These are phyloP conservation scores for Osmerus eperlanus DNA, from an alignment of 2,113 vertebrate species.

Conservation along the genomic window DNA sequence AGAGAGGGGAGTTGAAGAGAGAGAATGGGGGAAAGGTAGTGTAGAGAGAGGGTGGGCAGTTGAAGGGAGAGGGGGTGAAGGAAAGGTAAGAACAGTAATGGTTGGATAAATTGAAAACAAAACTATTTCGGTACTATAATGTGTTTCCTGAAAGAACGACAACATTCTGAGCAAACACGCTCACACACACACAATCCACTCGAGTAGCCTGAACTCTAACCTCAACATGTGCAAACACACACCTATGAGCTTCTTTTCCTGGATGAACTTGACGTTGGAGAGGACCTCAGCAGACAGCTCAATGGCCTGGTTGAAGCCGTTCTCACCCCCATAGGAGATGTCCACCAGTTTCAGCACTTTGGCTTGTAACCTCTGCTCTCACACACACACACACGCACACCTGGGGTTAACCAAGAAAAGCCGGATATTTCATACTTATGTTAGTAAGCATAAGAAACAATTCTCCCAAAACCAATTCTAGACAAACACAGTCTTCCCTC, in stretches of 20 bases:
- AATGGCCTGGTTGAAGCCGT: constrained; percentile 99
- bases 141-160: no score
- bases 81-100: background rate
- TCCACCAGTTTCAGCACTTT: constrained; percentile 99
- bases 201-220: background rate
- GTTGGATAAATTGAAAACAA: background rate
- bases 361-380: constrained; percentile 89
- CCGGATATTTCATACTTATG: no score
- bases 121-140: background rate
- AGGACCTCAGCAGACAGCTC: constrained; percentile 98
- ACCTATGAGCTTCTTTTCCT: constrained; percentile 99
- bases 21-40: background rate
- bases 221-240: constrained; percentile 9
- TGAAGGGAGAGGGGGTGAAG: background rate
- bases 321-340: constrained; percentile 98
- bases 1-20: background rate
- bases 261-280: constrained; percentile 99
- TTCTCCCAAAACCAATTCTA: no score
- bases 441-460: no score
- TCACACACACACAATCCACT: background rate
- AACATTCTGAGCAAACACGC: background rate
- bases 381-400: constrained; percentile 2
- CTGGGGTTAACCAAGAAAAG: no score
- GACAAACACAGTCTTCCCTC: no score
- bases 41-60: background rate